Conservation (phyloP, 2,888 invertebrate genomes). For the Amphimallon solstitiale region DNA sequence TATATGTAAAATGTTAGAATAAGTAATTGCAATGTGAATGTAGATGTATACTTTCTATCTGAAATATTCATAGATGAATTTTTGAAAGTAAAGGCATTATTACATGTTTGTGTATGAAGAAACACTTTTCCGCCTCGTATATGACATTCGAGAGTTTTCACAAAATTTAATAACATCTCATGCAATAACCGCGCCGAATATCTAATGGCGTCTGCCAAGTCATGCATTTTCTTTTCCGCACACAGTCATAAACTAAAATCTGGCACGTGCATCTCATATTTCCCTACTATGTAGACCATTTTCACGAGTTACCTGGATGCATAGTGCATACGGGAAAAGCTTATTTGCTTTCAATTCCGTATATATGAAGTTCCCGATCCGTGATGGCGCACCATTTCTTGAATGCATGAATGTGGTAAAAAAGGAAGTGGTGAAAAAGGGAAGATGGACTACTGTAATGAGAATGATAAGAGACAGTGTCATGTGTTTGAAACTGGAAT, state of each 20-base stretch:
- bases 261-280: slow-evolving; percentile 48
- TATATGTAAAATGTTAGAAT: no score
- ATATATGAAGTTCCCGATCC: slow-evolving; percentile 39
- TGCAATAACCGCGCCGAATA: slow-evolving; percentile 26
- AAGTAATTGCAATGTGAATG: no score
- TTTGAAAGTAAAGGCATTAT: slow-evolving; percentile 15
- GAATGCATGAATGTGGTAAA: slow-evolving; percentile 6
- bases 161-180: slow-evolving; percentile 27
- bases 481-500: not conserved
- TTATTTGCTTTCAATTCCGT: slow-evolving; percentile 46
- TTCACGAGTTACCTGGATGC: slow-evolving; percentile 46
- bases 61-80: not conserved
- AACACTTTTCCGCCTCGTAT: not conserved
- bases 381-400: slow-evolving; percentile 25
- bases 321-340: slow-evolving; percentile 45
- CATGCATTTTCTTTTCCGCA: slow-evolving; percentile 23
- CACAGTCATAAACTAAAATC: slow-evolving; percentile 46
- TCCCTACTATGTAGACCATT: slow-evolving; percentile 42
- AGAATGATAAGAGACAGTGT: slow-evolving; percentile 3
- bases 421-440: not conserved
- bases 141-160: slow-evolving; percentile 4
- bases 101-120: not conserved
- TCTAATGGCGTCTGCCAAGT: slow-evolving; percentile 7
- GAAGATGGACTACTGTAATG: slow-evolving; percentile 1
- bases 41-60: no score